A percentile compares a stretch with the other conserved stretches of the same genome.
phyloP scores from a whole-genome alignment of 2,113 vertebrate genomes.

The Corythoichthys haematopterus region DNA sequence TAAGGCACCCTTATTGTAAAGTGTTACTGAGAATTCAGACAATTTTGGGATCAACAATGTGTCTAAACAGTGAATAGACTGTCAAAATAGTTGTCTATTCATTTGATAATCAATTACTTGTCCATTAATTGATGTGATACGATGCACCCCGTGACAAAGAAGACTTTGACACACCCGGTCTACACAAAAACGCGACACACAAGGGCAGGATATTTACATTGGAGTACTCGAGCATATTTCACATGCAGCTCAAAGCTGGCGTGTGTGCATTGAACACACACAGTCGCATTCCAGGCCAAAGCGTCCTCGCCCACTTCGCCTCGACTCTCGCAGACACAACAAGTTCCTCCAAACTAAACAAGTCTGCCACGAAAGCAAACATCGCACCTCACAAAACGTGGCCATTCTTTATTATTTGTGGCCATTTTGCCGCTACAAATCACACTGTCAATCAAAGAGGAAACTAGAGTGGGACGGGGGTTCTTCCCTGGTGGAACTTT shows the following conservation, averaged over 20 bases:
- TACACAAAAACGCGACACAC: not conserved
- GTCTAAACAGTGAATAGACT: too few species aligned
- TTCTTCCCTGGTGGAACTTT: slow-evolving; percentile 27
- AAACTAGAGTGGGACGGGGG: slow-evolving; percentile 16
- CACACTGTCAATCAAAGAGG: slow-evolving; percentile 43
- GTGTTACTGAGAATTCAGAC: too few species aligned
- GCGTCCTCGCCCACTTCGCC: slow-evolving; percentile 51
- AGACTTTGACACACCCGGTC: not conserved
- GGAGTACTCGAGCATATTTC: slow-evolving; percentile 53
- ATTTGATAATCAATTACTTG: too few species aligned
- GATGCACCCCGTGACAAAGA: too few species aligned
- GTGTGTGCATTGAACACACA: slow-evolving; percentile 20
- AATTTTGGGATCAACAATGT: too few species aligned
- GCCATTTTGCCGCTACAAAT: slow-evolving; percentile 13
- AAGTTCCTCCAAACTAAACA: slow-evolving; percentile 52
- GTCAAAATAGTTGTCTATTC: too few species aligned
- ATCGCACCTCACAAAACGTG: slow-evolving; percentile 35
- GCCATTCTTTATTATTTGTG: slow-evolving; percentile 35
- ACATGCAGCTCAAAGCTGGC: slow-evolving; percentile 40
- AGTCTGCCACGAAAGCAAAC: slow-evolving; percentile 26
- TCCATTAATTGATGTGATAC: too few species aligned
- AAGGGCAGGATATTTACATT: slow-evolving; percentile 7
- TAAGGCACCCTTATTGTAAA: too few species aligned
- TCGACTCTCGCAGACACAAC: slow-evolving; percentile 63
- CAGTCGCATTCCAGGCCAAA: slow-evolving; percentile 50